These are phyloP conservation scores for Cyclargus thomasi DNA, from an alignment of 1,140 invertebrate species.

Conservation along the genomic window DNA sequence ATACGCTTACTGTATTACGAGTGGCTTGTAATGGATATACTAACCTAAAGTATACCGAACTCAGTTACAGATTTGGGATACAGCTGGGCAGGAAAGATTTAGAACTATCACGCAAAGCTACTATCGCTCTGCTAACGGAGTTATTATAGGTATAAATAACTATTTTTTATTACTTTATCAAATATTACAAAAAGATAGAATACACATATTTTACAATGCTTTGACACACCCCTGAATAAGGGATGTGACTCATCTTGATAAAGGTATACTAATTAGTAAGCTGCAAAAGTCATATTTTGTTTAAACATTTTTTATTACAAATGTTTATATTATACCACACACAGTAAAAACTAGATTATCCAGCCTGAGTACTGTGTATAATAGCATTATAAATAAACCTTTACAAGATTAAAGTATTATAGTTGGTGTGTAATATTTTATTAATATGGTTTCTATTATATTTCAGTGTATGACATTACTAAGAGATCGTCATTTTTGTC, in stretches of 20 bases:
- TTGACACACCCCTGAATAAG: background rate
- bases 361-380: too few relatives aligned
- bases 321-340: too few relatives aligned
- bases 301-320: too few relatives aligned
- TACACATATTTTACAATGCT: background rate
- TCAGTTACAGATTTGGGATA: conserved; percentile 95
- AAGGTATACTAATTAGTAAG: background rate
- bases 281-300: too few relatives aligned
- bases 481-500: conserved; percentile 92
- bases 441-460: conserved; percentile 9
- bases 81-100: conserved; percentile 94
- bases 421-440: background rate
- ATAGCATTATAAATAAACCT: background rate
- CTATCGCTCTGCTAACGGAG: conserved; percentile 93
- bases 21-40: background rate
- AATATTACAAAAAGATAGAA: background rate
- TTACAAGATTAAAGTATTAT: background rate
- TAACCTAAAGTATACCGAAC: background rate
- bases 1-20: background rate
- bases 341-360: too few relatives aligned
- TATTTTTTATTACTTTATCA: conserved; percentile 3
- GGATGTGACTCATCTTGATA: background rate
- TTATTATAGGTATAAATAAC: conserved; percentile 76
- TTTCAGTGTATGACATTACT: conserved; percentile 94
- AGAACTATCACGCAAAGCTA: conserved; percentile 96